Conservation (phyloP, 2,888 invertebrate genomes). For the Cheilosia vernalis region DNA sequence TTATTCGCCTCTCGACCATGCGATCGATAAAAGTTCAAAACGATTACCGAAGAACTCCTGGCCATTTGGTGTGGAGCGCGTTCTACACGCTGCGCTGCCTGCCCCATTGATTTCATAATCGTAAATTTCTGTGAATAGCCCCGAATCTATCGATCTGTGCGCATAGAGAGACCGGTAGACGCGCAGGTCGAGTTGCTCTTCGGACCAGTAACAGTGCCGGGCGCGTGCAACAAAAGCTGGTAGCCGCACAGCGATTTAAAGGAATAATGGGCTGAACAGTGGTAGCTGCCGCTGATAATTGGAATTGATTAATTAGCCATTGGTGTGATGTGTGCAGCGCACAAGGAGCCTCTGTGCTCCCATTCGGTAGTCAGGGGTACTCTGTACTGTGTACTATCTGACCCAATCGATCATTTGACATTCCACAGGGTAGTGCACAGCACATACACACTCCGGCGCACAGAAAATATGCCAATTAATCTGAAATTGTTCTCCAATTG, state of each 20-base stretch:
- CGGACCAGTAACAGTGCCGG: conserved; percentile 11
- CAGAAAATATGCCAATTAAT: conserved; percentile 61
- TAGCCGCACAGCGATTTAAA: conserved; percentile 58
- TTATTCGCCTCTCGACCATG: conserved; percentile 51
- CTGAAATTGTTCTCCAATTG: conserved; percentile 62
- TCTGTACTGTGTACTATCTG: conserved; percentile 37
- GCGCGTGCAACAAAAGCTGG: conserved; percentile 58
- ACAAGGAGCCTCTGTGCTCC: conserved; percentile 18
- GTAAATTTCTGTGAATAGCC: conserved; percentile 62
- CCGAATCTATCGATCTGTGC: conserved; percentile 62
- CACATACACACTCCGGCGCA: not conserved
- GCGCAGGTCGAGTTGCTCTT: conserved; percentile 45
- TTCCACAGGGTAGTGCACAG: conserved; percentile 28
- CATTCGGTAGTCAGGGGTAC: conserved; percentile 19
- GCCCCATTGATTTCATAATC: conserved; percentile 71
- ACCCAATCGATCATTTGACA: conserved; percentile 68
- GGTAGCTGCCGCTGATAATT: conserved; percentile 74
- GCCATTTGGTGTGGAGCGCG: conserved; percentile 29
- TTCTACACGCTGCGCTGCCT: not conserved
- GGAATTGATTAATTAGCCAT: conserved; percentile 75
- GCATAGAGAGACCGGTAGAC: conserved; percentile 6
- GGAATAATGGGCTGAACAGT: conserved; percentile 74
- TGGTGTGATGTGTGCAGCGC: conserved; percentile 62
- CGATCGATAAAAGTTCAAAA: conserved; percentile 64
- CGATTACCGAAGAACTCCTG: conserved; percentile 71